phyloP scores from a whole-genome alignment of 2,113 vertebrate species.

The Chinchilla lanigera region DNA sequence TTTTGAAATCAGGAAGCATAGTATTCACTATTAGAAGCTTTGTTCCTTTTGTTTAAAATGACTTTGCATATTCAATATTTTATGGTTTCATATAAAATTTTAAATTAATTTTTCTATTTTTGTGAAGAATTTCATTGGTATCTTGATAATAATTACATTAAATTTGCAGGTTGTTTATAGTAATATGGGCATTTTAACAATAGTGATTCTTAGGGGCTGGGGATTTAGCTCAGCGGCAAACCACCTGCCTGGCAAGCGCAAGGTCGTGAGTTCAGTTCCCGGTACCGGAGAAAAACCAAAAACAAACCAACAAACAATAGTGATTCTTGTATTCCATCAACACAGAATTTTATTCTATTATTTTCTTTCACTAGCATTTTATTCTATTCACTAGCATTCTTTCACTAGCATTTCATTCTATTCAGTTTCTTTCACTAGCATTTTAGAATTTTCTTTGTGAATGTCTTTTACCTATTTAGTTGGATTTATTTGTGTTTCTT shows the following conservation, averaged over 20 bases:
- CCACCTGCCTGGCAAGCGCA: no score
- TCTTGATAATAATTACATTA: background rate
- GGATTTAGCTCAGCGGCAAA: no score
- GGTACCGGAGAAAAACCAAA: no score
- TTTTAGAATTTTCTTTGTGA: background rate
- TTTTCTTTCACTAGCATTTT: background rate
- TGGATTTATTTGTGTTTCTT: background rate
- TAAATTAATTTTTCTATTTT: background rate
- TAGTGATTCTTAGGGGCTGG: background rate
- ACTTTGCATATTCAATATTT: background rate
- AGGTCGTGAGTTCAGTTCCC: no score
- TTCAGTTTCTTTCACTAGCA: background rate
- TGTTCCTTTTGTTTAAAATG: no score
- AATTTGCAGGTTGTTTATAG: background rate
- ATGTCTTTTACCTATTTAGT: background rate
- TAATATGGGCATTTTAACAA: background rate
- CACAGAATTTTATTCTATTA: background rate
- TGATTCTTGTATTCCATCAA: background rate
- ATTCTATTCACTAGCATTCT: background rate
- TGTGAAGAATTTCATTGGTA: background rate
- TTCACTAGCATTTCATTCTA: background rate
- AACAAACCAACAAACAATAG: no score
- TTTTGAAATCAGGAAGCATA: no score
- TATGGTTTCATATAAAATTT: background rate
- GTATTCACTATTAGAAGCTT: no score